Evolutionary conservation across 1,140 invertebrate genomes (phyloP).

Genomic region (Atta cephalotes): DNA sequence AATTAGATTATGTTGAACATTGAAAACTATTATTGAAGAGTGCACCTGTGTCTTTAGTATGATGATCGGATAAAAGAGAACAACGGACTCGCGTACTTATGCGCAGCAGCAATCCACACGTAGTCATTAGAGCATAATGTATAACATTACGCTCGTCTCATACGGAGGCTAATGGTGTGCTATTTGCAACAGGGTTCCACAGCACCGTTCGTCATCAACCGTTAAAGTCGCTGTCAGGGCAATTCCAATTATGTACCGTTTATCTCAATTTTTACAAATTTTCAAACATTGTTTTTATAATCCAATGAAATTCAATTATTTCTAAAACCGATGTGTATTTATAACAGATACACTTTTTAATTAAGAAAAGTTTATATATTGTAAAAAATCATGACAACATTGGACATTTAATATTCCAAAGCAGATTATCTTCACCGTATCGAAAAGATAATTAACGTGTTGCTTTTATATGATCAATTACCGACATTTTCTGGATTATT

Average conservation of each 20-base stretch:
- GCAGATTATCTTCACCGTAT: neutral
- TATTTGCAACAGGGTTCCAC: slow-evolving; percentile 68
- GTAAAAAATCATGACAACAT: neutral
- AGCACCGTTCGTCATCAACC: slow-evolving; percentile 37
- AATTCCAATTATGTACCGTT: neutral
- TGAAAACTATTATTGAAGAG: neutral
- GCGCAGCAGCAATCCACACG: slow-evolving; percentile 71
- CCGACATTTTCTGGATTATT: slow-evolving; percentile 2
- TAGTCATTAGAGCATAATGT: slow-evolving; percentile 76
- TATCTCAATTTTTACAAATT: slow-evolving; percentile 13
- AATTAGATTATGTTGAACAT: slow-evolving; percentile 22
- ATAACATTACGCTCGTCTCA: slow-evolving; percentile 75
- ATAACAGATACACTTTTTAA: neutral
- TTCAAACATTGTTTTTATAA: slow-evolving; percentile 13
- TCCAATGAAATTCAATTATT: neutral
- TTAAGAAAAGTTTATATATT: neutral
- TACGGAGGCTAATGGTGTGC: slow-evolving; percentile 74
- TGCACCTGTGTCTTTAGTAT: slow-evolving; percentile 57
- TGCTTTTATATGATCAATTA: slow-evolving; percentile 17
- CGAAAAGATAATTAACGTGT: neutral
- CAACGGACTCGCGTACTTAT: slow-evolving; percentile 67
- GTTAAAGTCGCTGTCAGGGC: slow-evolving; percentile 39
- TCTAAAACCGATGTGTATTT: too few relatives aligned
- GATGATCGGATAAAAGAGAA: slow-evolving; percentile 62
- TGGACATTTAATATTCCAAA: neutral